A percentile compares a stretch with the other conserved stretches of the same genome.
These are phyloP conservation scores for Erithacus rubecula DNA, from an alignment of 2,797 vertebrate genomes.

Conservation along the genomic window DNA sequence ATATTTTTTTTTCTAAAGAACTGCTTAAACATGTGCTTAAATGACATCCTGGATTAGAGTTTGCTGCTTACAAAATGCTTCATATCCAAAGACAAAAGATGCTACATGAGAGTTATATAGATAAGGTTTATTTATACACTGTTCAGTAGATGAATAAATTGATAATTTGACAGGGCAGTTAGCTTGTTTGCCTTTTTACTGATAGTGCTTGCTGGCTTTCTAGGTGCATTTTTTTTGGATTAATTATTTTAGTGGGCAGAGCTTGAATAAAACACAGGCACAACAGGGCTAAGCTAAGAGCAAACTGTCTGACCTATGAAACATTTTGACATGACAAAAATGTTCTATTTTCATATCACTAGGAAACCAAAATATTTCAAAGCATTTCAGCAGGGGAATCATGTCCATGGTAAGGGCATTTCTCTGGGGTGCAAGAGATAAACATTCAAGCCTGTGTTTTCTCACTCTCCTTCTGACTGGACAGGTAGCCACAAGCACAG, in stretches of 20 bases:
- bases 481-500: background rate
- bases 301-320: background rate
- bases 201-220: background rate
- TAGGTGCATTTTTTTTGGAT: background rate
- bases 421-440: background rate
- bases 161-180: background rate
- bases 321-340: constrained; percentile 1
- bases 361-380: background rate
- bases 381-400: background rate
- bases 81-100: background rate
- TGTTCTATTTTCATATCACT: background rate
- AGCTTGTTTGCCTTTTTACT: background rate
- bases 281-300: background rate
- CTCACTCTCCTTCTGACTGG: background rate
- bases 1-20: background rate
- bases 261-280: background rate
- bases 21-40: background rate
- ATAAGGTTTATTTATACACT: background rate
- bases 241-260: background rate
- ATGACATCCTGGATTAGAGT: background rate
- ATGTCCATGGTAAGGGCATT: background rate
- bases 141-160: background rate
- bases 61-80: background rate
- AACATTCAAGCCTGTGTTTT: background rate
- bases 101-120: background rate